phyloP scores from a whole-genome alignment of 92 coral and sea anemone genomes.

The Actinostola sp. region DNA sequence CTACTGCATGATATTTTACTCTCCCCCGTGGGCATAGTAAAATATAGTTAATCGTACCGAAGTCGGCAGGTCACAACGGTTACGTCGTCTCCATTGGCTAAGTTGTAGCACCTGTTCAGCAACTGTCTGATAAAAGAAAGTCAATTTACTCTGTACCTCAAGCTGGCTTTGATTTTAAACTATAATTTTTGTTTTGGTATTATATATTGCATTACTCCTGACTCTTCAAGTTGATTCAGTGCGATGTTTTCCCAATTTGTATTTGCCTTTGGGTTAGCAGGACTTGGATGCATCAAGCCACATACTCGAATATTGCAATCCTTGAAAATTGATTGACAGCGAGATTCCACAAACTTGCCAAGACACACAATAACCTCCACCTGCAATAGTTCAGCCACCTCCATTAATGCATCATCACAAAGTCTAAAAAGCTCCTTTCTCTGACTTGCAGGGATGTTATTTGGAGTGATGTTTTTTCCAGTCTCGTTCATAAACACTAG shows the following conservation, averaged over 20 bases:
- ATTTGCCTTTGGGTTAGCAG: constrained; percentile 85
- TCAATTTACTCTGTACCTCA: too few species aligned
- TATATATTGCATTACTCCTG: constrained; percentile 47
- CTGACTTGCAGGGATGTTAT: constrained; percentile 52
- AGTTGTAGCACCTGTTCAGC: too few species aligned
- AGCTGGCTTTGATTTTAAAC: too few species aligned
- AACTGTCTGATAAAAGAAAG: too few species aligned
- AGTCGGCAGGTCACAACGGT: too few species aligned
- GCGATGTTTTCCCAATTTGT: constrained; percentile 71
- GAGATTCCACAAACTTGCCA: constrained; percentile 82
- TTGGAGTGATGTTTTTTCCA: constrained; percentile 84
- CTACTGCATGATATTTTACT: too few species aligned
- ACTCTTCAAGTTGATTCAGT: constrained; percentile 51
- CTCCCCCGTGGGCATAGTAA: too few species aligned
- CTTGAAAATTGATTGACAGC: constrained; percentile 59
- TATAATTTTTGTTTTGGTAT: constrained; percentile 12
- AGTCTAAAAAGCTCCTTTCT: constrained; percentile 53
- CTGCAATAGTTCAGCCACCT: constrained; percentile 47
- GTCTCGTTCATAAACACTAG: constrained; percentile 74
- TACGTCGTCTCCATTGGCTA: too few species aligned
- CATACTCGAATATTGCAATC: constrained; percentile 36
- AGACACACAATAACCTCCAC: constrained; percentile 72
- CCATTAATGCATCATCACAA: constrained; percentile 63
- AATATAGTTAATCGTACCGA: too few species aligned
- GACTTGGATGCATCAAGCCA: constrained; percentile 83